Conservation (phyloP, 2,888 invertebrate genomes). For the Mythimna pallens region DNA sequence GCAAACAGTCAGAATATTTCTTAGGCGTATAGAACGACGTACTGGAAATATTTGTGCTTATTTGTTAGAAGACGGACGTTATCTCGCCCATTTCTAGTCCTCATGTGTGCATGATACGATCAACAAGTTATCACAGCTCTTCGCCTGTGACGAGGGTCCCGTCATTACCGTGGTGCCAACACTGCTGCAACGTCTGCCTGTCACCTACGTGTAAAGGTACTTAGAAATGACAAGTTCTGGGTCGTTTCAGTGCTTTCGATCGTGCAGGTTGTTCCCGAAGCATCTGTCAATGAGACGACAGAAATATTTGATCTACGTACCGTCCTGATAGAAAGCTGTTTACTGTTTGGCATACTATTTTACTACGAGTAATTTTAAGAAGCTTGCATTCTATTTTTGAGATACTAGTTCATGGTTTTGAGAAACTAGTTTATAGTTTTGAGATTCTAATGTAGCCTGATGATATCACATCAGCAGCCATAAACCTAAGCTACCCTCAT, state of each 20-base stretch:
- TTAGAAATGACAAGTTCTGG: neutral
- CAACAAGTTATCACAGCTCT: neutral
- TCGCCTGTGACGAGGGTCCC: slow-evolving; percentile 1
- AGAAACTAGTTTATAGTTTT: too few species aligned
- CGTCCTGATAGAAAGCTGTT: too few species aligned
- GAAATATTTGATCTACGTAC: neutral
- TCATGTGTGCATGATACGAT: neutral
- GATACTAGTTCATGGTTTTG: neutral
- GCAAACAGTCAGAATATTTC: neutral
- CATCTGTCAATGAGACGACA: too few species aligned
- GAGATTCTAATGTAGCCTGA: too few species aligned
- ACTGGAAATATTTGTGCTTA: neutral
- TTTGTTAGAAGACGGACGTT: neutral
- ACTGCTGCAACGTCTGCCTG: neutral
- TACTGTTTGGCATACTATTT: too few species aligned
- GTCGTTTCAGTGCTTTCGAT: neutral
- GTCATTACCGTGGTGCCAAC: neutral
- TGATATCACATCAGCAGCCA: neutral
- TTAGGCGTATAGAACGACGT: neutral
- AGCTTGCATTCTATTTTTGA: neutral
- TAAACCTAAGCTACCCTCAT: neutral
- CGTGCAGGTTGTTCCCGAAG: neutral
- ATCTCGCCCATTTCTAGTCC: neutral
- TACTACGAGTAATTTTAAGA: neutral
- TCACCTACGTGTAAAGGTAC: neutral